Conservation (phyloP, 2,888 invertebrate genomes). For the Pristionchus entomophagus region DNA sequence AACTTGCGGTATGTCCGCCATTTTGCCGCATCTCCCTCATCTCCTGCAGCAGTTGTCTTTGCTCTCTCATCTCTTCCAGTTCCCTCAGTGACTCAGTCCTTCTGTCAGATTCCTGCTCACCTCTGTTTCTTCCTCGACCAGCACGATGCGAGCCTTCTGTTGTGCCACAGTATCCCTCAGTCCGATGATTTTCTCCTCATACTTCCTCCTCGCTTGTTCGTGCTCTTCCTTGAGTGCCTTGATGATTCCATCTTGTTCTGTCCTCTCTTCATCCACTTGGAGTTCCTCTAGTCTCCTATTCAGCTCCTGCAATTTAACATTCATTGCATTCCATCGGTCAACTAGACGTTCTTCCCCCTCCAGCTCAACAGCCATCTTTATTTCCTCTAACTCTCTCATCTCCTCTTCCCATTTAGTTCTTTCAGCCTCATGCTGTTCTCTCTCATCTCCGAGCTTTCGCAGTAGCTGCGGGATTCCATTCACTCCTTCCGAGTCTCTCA, state of each 20-base stretch:
- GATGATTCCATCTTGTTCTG: neutral
- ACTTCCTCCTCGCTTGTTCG: neutral
- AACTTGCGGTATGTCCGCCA: neutral
- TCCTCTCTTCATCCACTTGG: neutral
- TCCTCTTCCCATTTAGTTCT: too few relatives aligned
- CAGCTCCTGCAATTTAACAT: neutral
- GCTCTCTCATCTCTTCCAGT: neutral
- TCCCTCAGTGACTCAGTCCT: neutral
- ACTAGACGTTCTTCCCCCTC: neutral
- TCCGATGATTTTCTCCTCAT: neutral
- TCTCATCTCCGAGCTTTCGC: neutral
- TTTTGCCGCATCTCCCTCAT: neutral
- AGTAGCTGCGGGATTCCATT: neutral
- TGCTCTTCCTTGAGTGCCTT: too few relatives aligned
- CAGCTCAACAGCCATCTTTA: too few relatives aligned
- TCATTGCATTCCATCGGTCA: neutral
- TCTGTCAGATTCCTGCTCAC: neutral
- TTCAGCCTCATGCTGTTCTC: neutral
- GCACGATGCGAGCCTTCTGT: neutral
- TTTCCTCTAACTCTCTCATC: too few relatives aligned
- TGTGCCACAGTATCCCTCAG: neutral
- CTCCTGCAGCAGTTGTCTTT: neutral
- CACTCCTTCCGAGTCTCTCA: neutral
- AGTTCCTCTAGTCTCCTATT: neutral
- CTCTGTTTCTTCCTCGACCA: neutral